Base-by-base conservation (phyloP, 2,113 vertebrate genomes). In the Corythornis cristatus region DNA sequence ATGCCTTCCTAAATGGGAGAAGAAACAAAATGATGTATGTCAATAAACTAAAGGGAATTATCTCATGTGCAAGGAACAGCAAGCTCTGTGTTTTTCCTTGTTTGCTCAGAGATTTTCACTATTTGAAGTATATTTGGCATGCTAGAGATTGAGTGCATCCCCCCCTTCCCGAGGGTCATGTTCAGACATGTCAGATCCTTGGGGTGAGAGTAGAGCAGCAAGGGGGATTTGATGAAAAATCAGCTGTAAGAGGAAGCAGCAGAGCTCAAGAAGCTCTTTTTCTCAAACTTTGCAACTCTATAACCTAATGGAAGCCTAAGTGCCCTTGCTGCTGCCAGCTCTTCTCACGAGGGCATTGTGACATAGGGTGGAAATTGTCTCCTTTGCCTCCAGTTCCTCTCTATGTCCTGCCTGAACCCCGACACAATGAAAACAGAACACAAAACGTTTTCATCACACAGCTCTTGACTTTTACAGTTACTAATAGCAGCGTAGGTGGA, bases 71-170 rank as follows among this genome's bases (percentile, higher is more conserved):
- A 58, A 95, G 66, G 82, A 80, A 79, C 77, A 91, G 65, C 61
- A 82, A 93, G 54, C 80, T 88, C 89, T 43, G 53, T 90, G 65
- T 72, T 93, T 85, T 91, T 33, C 50, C 68, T 68, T 76, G 61
- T 83, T 90, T 91, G 87, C 5, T 12, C 79, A 85, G 64, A 51
- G 82, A 79, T 76, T 92, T 89, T 71, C 28, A 3, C 48, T 74
- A 16, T 95, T 90, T 81, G 43, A 64, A 76, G 76, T 85, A 73
- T 85, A 64, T 89, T 60, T 4, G 7, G 42, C 2, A 0, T 0
- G 18, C 31, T 5, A 26, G 78, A 87, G 65, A 40, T 22, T 40
- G 67, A 90, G 54, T 0, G 3, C 37, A 50, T 26, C 26, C 18
- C 37, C 50, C 29, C 3, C 33, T 35, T 66, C 54, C 56, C 4